Evolutionary conservation across 2,797 vertebrate species (phyloP).

Genomic region (Dallia pectoralis): DNA sequence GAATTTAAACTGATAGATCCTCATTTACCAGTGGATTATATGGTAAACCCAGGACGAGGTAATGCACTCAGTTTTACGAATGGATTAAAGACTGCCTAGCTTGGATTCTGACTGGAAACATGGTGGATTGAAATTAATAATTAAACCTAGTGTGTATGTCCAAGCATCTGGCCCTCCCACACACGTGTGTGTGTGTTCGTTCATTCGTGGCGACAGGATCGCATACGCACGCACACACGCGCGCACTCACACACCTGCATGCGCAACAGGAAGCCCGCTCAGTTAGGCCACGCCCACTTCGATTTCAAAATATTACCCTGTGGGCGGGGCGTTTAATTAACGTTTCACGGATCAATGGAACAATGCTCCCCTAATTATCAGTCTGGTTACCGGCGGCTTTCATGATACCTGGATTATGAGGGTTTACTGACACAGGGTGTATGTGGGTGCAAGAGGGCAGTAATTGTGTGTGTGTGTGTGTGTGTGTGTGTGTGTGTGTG

Average conservation of each 20-base stretch:
- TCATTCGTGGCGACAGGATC: not conserved
- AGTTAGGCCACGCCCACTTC: not conserved
- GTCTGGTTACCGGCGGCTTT: not conserved
- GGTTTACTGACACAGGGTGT: too few species aligned
- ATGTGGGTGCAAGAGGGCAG: too few species aligned
- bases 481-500: not conserved
- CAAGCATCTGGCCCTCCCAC: not conserved
- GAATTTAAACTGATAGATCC: not conserved
- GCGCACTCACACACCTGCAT: not conserved
- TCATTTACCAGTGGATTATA: not conserved
- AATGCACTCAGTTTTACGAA: too few species aligned
- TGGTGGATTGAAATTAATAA: too few species aligned
- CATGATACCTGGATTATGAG: too few species aligned
- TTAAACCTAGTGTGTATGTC: constrained; percentile 26
- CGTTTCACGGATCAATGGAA: not conserved
- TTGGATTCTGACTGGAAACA: constrained; percentile 38
- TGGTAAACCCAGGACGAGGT: not conserved
- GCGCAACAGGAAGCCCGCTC: not conserved
- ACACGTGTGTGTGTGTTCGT: constrained; percentile 14
- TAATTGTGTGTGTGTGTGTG: not conserved
- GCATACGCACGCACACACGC: not conserved
- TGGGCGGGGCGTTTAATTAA: not conserved
- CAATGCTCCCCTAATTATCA: not conserved
- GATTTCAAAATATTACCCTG: constrained; percentile 1
- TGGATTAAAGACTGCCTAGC: not conserved